phyloP scores from a whole-genome alignment of 2,113 vertebrate genomes.

The Mobula birostris region DNA sequence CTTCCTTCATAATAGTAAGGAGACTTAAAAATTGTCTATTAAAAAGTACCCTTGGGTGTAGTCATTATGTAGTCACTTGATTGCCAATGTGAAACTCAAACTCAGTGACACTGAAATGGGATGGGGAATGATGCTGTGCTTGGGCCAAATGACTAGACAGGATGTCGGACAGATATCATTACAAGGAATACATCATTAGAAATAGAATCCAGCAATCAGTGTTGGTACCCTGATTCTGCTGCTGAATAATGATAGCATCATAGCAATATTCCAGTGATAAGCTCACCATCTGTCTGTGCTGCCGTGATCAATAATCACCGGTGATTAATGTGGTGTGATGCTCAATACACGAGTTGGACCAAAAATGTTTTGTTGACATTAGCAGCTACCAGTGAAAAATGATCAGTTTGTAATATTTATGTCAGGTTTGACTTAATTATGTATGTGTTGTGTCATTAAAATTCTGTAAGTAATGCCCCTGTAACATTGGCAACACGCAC shows the following conservation, averaged over 20 bases:
- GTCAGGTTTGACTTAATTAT: not conserved
- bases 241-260: not conserved
- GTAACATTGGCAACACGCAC: too few relatives aligned
- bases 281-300: not conserved
- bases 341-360: not conserved
- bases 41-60: not conserved
- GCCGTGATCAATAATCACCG: slow-evolving; percentile 8
- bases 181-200: not conserved
- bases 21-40: not conserved
- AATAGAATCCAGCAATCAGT: not conserved
- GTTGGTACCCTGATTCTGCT: not conserved
- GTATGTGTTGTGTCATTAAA: not conserved
- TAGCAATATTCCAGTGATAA: not conserved
- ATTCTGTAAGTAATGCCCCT: not conserved
- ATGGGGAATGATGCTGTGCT: not conserved
- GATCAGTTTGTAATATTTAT: slow-evolving; percentile 8
- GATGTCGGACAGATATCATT: not conserved
- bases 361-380: not conserved
- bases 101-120: not conserved
- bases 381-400: slow-evolving; percentile 22
- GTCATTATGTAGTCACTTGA: not conserved
- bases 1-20: too few relatives aligned
- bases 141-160: not conserved
- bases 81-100: not conserved
- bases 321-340: not conserved